phyloP scores from a whole-genome alignment of 2,888 invertebrate genomes.

The Apotomis betuletana region DNA sequence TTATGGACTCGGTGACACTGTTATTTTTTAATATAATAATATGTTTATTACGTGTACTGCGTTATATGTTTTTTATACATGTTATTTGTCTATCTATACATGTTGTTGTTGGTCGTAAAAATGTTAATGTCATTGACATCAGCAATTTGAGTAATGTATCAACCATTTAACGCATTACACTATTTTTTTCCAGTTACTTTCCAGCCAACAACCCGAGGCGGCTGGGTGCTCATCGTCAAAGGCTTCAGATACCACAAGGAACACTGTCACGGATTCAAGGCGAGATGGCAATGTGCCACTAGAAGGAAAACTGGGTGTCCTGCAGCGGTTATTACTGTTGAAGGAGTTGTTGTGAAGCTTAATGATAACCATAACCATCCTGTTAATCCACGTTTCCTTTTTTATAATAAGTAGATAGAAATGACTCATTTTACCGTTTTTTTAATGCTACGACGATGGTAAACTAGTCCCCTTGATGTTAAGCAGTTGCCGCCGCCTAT shows the following conservation, averaged over 20 bases:
- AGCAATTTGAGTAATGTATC: too few relatives aligned
- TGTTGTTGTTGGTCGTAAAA: too few relatives aligned
- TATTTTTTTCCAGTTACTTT: constrained; percentile 4
- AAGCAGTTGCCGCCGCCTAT: too few relatives aligned
- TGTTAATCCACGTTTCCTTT: neutral
- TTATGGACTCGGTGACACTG: too few relatives aligned
- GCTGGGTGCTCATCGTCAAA: constrained; percentile 1
- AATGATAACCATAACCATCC: constrained; percentile 19
- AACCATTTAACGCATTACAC: neutral
- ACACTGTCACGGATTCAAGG: constrained; percentile 3
- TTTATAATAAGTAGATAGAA: neutral
- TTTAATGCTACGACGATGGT: neutral
- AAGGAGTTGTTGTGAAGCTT: neutral
- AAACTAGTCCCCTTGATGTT: too few relatives aligned
- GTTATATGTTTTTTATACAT: too few relatives aligned
- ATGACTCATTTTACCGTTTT: neutral
- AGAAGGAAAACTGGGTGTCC: constrained; percentile 10
- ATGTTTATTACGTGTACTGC: too few relatives aligned
- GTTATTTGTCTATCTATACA: too few relatives aligned
- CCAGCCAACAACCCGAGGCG: constrained; percentile 10
- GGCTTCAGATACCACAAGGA: constrained; percentile 28
- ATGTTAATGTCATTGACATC: too few relatives aligned
- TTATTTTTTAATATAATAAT: too few relatives aligned
- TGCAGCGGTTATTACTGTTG: constrained; percentile 5
- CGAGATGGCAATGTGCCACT: constrained; percentile 25